A percentile compares a stretch with the other conserved stretches of the same genome.
Conservation (phyloP, 2,888 invertebrate genomes). For the Nomada goodeniana region DNA sequence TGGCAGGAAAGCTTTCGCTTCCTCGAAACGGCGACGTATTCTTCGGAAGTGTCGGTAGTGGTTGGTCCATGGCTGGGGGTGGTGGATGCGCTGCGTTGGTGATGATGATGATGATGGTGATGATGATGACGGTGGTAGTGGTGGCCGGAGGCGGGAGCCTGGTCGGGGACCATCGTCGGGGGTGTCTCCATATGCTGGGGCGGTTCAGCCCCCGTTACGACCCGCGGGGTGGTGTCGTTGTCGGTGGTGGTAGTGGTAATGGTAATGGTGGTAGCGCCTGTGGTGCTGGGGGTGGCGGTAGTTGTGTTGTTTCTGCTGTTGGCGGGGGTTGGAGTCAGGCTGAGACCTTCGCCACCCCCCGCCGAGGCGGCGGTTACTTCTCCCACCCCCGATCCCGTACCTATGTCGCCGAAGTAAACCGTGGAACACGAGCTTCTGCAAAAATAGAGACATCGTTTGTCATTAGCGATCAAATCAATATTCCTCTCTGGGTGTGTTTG, state of each 20-base stretch:
- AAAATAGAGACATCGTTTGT: conserved; percentile 13
- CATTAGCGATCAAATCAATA: neutral
- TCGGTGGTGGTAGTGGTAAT: conserved; percentile 55
- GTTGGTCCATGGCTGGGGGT: conserved; percentile 58
- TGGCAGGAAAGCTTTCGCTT: conserved; percentile 85
- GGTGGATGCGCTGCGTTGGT: conserved; percentile 66
- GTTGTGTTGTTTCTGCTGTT: conserved; percentile 64
- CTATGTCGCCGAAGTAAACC: conserved; percentile 80
- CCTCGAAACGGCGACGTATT: conserved; percentile 76
- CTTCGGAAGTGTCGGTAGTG: conserved; percentile 67
- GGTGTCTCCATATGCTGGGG: conserved; percentile 75
- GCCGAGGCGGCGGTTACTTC: conserved; percentile 71
- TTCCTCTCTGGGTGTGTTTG: too few relatives aligned
- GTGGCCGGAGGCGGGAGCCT: conserved; percentile 72
- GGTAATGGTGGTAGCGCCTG: conserved; percentile 48
- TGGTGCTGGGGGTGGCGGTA: conserved; percentile 58
- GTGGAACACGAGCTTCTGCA: conserved; percentile 78
- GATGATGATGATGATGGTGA: conserved; percentile 74
- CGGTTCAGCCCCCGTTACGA: conserved; percentile 71
- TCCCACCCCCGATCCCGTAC: conserved; percentile 75
- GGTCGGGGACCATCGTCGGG: conserved; percentile 78
- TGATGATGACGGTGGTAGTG: conserved; percentile 76
- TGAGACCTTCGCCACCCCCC: conserved; percentile 73
- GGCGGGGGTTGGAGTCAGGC: conserved; percentile 69
- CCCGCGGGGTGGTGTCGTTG: conserved; percentile 59